Evolutionary conservation across 1,140 invertebrate species (phyloP).

Genomic region (Prorops nasuta): DNA sequence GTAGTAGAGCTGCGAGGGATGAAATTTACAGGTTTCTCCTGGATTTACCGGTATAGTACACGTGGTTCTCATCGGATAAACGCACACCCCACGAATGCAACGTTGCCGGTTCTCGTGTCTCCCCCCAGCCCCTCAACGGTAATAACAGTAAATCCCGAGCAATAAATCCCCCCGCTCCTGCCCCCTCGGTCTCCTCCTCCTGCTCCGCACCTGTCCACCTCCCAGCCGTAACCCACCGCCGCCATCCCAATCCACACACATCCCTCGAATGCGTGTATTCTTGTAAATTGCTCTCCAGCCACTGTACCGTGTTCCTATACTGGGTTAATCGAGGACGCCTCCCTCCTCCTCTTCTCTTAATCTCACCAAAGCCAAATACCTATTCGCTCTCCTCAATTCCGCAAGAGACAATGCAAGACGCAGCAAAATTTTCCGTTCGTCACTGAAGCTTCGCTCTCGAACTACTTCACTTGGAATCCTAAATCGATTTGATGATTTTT

Average conservation of each 20-base stretch:
- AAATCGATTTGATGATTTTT: no score
- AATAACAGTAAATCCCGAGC: conserved; percentile 55
- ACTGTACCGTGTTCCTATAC: no score
- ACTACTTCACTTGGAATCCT: no score
- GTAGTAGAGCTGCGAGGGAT: no score
- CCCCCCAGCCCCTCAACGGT: conserved; percentile 44
- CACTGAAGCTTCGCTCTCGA: no score
- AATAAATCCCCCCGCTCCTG: conserved; percentile 45
- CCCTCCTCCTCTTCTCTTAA: background rate
- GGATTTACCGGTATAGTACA: no score
- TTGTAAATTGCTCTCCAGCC: no score
- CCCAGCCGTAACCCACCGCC: conserved; percentile 9
- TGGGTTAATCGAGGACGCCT: no score
- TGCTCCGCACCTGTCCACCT: conserved; percentile 19
- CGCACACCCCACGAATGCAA: conserved; percentile 32
- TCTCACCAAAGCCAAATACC: conserved; percentile 15
- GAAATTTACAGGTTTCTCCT: no score
- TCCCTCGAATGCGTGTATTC: conserved; percentile 4
- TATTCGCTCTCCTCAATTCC: conserved; percentile 19
- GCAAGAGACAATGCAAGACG: no score
- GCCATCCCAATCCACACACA: conserved; percentile 3
- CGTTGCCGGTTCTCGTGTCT: conserved; percentile 30
- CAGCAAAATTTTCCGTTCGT: no score
- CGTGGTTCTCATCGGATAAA: no score
- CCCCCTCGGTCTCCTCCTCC: conserved; percentile 2